phyloP scores from a whole-genome alignment of 2,797 vertebrate species.

The Acrossocheilus fasciatus region DNA sequence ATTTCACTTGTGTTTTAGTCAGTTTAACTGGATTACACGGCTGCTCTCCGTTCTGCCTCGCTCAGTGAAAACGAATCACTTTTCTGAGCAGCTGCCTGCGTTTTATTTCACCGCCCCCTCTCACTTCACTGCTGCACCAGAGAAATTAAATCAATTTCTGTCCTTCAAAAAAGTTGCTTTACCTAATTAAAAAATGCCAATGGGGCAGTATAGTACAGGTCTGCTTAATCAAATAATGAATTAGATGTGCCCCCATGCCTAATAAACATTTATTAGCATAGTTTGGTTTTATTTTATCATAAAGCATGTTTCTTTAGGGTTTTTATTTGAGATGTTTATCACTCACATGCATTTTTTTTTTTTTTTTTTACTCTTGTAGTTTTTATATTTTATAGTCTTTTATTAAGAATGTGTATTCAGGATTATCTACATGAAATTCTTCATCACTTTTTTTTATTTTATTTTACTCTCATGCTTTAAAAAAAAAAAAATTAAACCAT shows the following conservation, averaged over 20 bases:
- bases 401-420: background rate
- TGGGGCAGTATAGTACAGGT: background rate
- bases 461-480: background rate
- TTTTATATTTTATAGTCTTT: background rate
- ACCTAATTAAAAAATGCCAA: conserved; percentile 1
- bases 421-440: too few relatives aligned
- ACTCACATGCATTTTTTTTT: background rate
- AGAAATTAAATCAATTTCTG: background rate
- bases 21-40: conserved; percentile 5
- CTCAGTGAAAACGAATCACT: background rate
- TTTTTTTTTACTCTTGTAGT: background rate
- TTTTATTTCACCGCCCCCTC: conserved; percentile 7
- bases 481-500: too few relatives aligned
- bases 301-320: background rate
- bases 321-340: background rate
- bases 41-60: background rate
- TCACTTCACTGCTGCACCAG: background rate
- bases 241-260: background rate
- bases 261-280: background rate
- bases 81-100: conserved; percentile 7
- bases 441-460: background rate
- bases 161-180: background rate
- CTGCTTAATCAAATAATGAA: background rate
- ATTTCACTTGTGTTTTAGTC: conserved; percentile 22
- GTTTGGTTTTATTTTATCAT: background rate